Conservation (phyloP, 2,113 vertebrate genomes). For the Uropsilus gracilis region DNA sequence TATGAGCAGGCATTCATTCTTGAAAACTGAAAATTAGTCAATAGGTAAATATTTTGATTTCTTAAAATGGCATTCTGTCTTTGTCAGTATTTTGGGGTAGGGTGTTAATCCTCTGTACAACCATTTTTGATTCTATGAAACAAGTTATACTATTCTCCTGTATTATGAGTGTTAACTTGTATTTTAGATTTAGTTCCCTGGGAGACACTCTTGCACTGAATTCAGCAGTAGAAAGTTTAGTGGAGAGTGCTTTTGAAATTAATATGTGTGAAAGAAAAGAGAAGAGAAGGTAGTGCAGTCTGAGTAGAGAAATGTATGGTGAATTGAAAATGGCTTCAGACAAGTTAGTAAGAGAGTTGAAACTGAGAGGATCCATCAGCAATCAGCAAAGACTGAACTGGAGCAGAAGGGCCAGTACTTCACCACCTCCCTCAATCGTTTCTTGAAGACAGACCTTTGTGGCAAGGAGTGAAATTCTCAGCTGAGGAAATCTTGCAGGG, state of each 20-base stretch:
- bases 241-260: neutral
- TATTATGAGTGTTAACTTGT: neutral
- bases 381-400: neutral
- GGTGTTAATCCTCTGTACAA: neutral
- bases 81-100: neutral
- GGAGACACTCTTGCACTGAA: neutral
- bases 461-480: neutral
- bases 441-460: neutral
- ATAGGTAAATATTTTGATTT: neutral
- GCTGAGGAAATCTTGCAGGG: neutral
- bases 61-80: neutral
- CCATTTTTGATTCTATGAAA: neutral
- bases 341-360: neutral
- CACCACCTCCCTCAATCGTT: neutral
- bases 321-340: neutral
- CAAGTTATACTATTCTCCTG: too few relatives aligned
- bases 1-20: neutral
- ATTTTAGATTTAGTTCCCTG: neutral
- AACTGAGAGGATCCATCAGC: neutral
- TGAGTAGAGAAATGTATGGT: neutral
- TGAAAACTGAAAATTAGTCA: neutral
- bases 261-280: neutral
- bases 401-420: neutral
- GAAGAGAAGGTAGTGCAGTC: too few relatives aligned
- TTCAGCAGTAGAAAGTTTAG: neutral